Conservation (phyloP, 2,113 vertebrate genomes). For the Pterocles gutturalis region DNA sequence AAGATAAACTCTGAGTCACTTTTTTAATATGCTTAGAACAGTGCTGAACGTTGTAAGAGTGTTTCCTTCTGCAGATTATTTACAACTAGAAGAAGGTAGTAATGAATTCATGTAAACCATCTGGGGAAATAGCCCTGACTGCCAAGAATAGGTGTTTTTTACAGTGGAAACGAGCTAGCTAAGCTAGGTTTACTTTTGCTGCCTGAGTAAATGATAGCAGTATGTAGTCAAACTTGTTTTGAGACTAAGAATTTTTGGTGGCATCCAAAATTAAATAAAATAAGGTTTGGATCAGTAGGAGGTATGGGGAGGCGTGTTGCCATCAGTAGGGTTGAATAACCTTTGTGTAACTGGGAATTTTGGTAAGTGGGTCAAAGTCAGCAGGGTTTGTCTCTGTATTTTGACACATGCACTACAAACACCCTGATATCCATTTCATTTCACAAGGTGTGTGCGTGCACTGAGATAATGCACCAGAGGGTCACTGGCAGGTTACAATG, state of each 20-base stretch:
- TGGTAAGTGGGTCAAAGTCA: not conserved
- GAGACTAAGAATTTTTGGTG: not conserved
- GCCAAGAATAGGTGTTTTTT: not conserved
- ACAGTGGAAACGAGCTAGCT: not conserved
- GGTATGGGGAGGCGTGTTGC: not conserved
- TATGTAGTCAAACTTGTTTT: not conserved
- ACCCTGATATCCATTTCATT: constrained; percentile 25
- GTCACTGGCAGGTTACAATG: constrained; percentile 11
- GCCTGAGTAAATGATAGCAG: not conserved
- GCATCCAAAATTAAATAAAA: not conserved
- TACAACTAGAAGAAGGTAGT: not conserved
- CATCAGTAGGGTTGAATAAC: not conserved
- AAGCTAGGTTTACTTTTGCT: not conserved
- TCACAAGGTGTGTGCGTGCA: constrained; percentile 2
- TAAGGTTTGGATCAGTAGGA: not conserved
- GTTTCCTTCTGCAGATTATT: not conserved
- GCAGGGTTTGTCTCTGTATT: not conserved
- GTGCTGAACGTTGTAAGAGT: not conserved
- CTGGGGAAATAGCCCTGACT: not conserved
- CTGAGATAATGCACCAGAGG: not conserved
- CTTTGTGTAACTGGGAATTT: not conserved
- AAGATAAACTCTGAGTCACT: not conserved
- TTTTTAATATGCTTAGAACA: not conserved
- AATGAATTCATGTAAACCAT: not conserved
- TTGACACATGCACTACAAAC: not conserved